Evolutionary conservation across 2,888 invertebrate genomes (phyloP), one percentile per base, ranked within the genome.

Genomic region (Aphodius sticticus): DNA sequence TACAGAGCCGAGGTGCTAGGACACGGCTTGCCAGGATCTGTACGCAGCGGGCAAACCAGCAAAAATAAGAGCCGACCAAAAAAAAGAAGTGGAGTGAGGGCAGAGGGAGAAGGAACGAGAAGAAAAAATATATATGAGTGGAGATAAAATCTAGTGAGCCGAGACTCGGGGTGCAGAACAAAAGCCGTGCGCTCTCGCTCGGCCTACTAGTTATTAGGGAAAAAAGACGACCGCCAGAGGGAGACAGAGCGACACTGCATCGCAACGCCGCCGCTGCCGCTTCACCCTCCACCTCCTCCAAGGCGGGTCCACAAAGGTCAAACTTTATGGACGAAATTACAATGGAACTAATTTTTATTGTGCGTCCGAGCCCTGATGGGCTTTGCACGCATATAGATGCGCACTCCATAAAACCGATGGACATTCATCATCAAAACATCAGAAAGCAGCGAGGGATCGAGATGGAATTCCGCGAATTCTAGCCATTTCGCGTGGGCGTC

Each of bases 11-110:
- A 89, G 89, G 89, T 89, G 89, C 89, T 88, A 88, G 88, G 87
- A 88, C 88, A 88, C 87, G 86, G 88, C 88, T 88, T 86, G 88
- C 74, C 87, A 86, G 87, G 87, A 87, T 87, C 87, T 87, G 87
- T 88, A 88, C 88, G 88, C 87, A 89, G 87, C 88, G 87, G 87
- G 88, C 88, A 87, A 89, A 89, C 88, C 88, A 88, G 88, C 89
- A 89, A 89, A 89, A 89, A 89, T 89, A 88, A 88, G 88, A 88
- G 88, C 88, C 88, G 88, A 87, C 82, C 88, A 88, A 88, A 88
- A 88, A 88, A 88, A 88, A 87, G 76, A 80, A 37, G 75, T 16
- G 79, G 75, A 53, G 77, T n/a, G 79, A 37, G 85, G 78, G 76
- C 71, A 75, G 80, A 75, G 71, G 77, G 76, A 76, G 74, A 37